A percentile compares a stretch with the other conserved stretches of the same genome.
These are phyloP conservation scores for Oxycera nigricornis DNA, from an alignment of 2,888 invertebrate species.

Conservation along the genomic window DNA sequence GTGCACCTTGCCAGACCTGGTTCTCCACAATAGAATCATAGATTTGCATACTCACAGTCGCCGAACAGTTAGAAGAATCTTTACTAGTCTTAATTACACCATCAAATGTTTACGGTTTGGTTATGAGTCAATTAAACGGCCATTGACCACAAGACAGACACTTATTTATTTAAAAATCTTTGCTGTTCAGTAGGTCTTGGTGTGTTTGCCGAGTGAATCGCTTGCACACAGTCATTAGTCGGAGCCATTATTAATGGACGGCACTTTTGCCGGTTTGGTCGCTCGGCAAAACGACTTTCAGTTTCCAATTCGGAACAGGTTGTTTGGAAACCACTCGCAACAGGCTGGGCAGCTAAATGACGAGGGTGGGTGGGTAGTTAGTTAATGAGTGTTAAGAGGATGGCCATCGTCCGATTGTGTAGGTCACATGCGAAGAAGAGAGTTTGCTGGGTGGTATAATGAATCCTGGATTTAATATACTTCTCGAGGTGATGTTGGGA, in stretches of 20 bases:
- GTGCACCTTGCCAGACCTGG: too few species aligned
- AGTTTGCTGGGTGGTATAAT: too few species aligned
- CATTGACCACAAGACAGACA: constrained; percentile 15
- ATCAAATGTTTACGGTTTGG: constrained; percentile 10
- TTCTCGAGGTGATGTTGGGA: too few species aligned
- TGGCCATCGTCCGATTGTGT: too few species aligned
- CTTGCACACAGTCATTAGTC: background rate
- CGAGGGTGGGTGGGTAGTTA: too few species aligned
- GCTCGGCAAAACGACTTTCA: constrained; percentile 20
- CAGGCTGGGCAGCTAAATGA: too few species aligned
- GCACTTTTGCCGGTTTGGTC: background rate
- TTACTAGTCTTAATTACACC: background rate
- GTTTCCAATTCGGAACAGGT: constrained; percentile 5
- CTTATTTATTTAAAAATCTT: background rate
- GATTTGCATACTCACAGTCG: background rate
- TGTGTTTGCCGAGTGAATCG: background rate
- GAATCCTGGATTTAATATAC: too few species aligned
- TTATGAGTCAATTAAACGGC: constrained; percentile 19
- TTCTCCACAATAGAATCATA: too few species aligned
- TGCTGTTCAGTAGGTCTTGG: background rate
- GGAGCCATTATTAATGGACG: background rate
- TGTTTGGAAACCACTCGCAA: too few species aligned
- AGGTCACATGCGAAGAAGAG: too few species aligned
- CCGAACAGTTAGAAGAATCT: background rate
- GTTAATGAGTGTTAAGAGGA: too few species aligned